Conservation (phyloP, 2,113 vertebrate species). For the Melanostigma gelatinosum region DNA sequence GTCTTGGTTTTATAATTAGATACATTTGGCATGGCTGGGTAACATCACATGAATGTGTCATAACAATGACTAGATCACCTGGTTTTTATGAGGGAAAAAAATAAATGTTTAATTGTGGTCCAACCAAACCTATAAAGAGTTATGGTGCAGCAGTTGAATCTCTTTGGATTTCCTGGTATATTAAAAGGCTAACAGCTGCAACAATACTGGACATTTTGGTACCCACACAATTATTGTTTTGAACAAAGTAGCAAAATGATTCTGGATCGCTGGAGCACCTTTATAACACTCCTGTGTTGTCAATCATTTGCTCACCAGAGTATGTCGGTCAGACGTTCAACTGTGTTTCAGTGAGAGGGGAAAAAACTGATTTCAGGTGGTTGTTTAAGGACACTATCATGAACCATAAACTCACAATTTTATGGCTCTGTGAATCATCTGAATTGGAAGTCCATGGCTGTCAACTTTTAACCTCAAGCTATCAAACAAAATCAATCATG, state of each 20-base stretch:
- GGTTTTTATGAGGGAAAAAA: slow-evolving; percentile 24
- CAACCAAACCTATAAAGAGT: neutral
- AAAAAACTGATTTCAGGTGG: slow-evolving; percentile 18
- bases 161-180: neutral
- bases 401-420: slow-evolving; percentile 60
- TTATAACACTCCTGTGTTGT: slow-evolving; percentile 44
- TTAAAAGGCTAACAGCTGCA: neutral
- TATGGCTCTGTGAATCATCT: slow-evolving; percentile 61
- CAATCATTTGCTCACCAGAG: slow-evolving; percentile 61
- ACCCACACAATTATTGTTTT: fast-evolving
- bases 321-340: slow-evolving; percentile 48
- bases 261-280: neutral
- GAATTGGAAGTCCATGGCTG: slow-evolving; percentile 23
- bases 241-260: neutral
- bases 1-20: slow-evolving; percentile 45
- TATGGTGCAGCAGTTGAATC: neutral
- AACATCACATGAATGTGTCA: slow-evolving; percentile 46
- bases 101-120: slow-evolving; percentile 28
- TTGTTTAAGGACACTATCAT: slow-evolving; percentile 51
- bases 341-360: slow-evolving; percentile 11
- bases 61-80: neutral
- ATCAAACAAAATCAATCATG: slow-evolving; percentile 37
- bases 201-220: neutral
- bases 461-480: slow-evolving; percentile 61
- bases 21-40: slow-evolving; percentile 8